These are phyloP conservation scores for Gnathonemus echidnorhynchus DNA, from an alignment of 2,113 vertebrate species.

Conservation along the genomic window DNA sequence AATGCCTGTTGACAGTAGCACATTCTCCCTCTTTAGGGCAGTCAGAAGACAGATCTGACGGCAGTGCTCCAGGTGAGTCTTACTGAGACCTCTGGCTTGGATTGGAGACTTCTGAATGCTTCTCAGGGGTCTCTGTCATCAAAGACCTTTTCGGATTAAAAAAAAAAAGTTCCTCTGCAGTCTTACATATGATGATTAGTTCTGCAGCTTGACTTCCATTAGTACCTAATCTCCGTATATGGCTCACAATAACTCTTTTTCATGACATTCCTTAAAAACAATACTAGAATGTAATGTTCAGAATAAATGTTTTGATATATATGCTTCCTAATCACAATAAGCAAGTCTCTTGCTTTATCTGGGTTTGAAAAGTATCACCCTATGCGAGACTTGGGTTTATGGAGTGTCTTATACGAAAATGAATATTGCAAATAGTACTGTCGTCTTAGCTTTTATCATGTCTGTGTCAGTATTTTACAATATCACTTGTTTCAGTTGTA, in stretches of 20 bases:
- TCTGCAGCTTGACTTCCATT: not conserved
- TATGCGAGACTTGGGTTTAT: not conserved
- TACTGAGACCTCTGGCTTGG: conserved; percentile 29
- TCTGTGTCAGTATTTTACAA: not conserved
- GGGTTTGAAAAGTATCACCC: not conserved
- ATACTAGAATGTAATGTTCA: not conserved
- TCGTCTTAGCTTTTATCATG: not conserved
- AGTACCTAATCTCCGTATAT: not conserved
- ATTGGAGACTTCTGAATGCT: not conserved
- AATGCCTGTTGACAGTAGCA: conserved; percentile 12
- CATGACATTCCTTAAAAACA: not conserved
- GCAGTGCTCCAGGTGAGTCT: conserved; percentile 70
- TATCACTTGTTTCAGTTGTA: not conserved
- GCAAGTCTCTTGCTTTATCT: not conserved
- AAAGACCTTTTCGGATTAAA: not conserved
- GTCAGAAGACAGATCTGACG: conserved; percentile 67
- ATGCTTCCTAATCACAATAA: not conserved
- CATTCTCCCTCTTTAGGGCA: conserved; percentile 63
- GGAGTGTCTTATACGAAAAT: not conserved
- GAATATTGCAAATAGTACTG: not conserved
- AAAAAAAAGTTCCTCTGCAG: not conserved
- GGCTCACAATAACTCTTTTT: not conserved
- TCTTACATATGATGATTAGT: not conserved
- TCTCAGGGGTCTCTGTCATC: not conserved
- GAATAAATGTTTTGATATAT: not conserved